Percentiles rank a stretch among this genome's conserved stretches.
phyloP scores from a whole-genome alignment of 2,113 vertebrate species.

The Tragelaphus scriptus region DNA sequence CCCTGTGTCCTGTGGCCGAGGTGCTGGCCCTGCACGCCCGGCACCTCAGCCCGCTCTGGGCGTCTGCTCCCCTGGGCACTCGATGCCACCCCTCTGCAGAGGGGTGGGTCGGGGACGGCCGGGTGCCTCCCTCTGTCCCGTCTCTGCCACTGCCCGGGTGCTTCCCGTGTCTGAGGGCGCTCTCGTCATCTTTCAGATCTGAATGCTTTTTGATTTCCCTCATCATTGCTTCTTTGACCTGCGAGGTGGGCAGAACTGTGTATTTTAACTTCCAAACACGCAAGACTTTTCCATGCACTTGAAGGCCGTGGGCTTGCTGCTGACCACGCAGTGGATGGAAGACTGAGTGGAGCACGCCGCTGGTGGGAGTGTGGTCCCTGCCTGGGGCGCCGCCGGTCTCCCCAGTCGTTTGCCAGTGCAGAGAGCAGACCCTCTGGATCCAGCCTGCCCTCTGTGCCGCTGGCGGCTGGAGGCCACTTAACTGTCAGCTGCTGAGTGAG shows the following conservation, averaged over 20 bases:
- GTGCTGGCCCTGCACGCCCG: neutral
- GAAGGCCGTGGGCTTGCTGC: neutral
- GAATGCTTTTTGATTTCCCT: neutral
- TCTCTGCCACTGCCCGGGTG: accelerated
- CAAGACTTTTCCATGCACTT: neutral
- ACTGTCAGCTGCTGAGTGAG: accelerated
- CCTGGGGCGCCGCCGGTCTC: accelerated
- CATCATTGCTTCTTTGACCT: neutral
- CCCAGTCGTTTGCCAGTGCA: accelerated
- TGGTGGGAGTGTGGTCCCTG: neutral
- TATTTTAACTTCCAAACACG: neutral
- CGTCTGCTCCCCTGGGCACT: neutral
- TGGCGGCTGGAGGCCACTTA: accelerated
- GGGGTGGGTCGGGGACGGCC: neutral
- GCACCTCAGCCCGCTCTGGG: neutral
- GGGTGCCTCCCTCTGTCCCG: neutral
- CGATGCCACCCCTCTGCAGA: neutral
- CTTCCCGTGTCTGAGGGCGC: neutral
- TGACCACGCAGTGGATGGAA: accelerated
- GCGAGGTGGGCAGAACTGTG: neutral
- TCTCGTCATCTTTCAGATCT: neutral
- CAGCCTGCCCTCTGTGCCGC: accelerated
- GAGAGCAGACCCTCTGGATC: neutral
- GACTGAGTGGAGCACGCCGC: accelerated
- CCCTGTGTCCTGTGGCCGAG: neutral